phyloP scores from a whole-genome alignment of 2,888 invertebrate species.

The Sarcophaga carnaria region DNA sequence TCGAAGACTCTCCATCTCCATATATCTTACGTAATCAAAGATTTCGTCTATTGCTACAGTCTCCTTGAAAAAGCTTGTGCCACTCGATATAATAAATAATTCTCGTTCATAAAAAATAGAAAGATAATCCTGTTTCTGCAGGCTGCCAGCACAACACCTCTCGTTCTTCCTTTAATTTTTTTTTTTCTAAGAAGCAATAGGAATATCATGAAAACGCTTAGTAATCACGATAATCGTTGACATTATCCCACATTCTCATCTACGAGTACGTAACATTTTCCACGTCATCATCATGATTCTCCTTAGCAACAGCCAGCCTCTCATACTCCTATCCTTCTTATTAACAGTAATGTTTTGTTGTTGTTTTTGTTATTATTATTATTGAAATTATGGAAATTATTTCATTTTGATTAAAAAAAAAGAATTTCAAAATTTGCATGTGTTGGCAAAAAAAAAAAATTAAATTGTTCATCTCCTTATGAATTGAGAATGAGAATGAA shows the following conservation, averaged over 20 bases:
- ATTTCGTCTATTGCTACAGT: too few relatives aligned
- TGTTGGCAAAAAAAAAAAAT: constrained; percentile 47
- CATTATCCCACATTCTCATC: constrained; percentile 62
- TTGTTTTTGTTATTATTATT: constrained; percentile 10
- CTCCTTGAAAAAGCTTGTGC: too few relatives aligned
- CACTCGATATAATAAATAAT: too few relatives aligned
- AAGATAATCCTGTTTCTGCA: too few relatives aligned
- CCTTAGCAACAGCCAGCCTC: background rate
- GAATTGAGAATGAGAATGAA: background rate
- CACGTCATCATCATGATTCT: constrained; percentile 24
- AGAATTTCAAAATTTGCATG: constrained; percentile 61
- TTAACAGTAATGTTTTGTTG: background rate
- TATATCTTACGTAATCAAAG: too few relatives aligned
- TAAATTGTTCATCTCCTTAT: too few relatives aligned
- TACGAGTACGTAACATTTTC: background rate
- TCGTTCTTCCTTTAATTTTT: too few relatives aligned
- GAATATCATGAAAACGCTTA: background rate
- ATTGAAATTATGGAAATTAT: constrained; percentile 68
- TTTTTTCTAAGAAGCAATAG: too few relatives aligned
- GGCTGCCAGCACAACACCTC: too few relatives aligned
- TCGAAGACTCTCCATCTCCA: too few relatives aligned
- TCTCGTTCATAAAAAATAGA: too few relatives aligned
- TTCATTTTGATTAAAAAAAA: constrained; percentile 58
- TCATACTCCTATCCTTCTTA: background rate
- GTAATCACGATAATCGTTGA: constrained; percentile 66